Conservation (phyloP, 2,888 invertebrate genomes). For the Ariolimax columbianus region DNA sequence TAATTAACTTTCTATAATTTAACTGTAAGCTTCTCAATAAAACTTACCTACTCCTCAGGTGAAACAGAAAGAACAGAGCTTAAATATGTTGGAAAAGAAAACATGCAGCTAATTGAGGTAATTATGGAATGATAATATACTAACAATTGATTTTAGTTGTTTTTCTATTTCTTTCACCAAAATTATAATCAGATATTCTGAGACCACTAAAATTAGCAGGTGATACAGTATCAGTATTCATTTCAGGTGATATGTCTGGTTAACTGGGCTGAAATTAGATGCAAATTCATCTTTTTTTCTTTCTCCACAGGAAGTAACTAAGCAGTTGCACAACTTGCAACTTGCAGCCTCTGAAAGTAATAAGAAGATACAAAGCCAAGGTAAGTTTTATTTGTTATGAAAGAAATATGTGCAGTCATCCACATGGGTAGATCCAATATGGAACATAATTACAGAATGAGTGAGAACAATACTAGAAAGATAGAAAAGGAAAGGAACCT, state of each 20-base stretch:
- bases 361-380: constrained; percentile 61
- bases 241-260: neutral
- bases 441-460: too few species aligned
- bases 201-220: neutral
- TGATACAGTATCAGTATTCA: neutral
- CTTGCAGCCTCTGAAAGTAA: constrained; percentile 59
- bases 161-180: neutral
- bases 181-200: neutral
- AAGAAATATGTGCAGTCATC: neutral
- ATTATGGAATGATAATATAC: neutral
- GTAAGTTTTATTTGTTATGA: constrained; percentile 56
- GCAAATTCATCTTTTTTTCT: neutral
- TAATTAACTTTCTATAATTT: neutral
- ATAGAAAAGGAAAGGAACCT: too few species aligned
- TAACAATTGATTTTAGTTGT: neutral
- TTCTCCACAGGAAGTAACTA: constrained; percentile 25
- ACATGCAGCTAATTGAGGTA: constrained; percentile 71
- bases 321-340: constrained; percentile 55
- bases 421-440: too few species aligned
- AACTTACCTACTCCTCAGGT: constrained; percentile 59
- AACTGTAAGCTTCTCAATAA: neutral
- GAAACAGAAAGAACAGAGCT: constrained; percentile 70
- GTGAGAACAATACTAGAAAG: too few species aligned
- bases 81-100: constrained; percentile 66
- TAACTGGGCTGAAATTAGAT: neutral